Conservation (phyloP, 1,140 invertebrate genomes). For the Phymorhynchus buccinoides region DNA sequence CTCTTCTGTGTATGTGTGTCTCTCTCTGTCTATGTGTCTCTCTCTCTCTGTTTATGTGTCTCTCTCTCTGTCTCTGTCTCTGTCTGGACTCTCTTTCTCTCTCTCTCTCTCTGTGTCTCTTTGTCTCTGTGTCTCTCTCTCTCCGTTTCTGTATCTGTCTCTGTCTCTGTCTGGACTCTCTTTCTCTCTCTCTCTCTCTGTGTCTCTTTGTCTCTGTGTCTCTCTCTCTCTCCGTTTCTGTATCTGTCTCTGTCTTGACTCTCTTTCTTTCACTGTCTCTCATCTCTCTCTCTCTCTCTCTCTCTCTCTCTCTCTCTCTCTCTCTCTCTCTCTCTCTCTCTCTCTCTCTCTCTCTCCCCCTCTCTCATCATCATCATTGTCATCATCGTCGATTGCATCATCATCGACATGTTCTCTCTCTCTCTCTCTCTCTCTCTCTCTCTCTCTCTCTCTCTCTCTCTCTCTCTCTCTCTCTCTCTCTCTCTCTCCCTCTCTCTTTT, state of each 20-base stretch:
- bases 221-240: background rate
- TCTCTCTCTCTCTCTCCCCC: background rate
- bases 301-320: conserved; percentile 22
- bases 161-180: background rate
- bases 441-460: no score
- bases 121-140: background rate
- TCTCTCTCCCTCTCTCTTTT: no score
- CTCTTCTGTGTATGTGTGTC: background rate
- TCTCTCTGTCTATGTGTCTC: background rate
- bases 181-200: no score
- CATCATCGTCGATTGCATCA: no score
- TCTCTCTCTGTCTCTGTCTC: no score
- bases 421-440: no score
- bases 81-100: background rate
- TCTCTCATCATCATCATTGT: background rate
- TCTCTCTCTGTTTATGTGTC: background rate
- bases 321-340: conserved; percentile 2
- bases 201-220: no score
- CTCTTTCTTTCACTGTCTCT: background rate
- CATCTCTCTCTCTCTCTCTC: background rate
- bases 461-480: no score
- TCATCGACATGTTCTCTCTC: background rate
- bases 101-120: background rate
- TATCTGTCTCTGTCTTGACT: background rate
- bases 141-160: no score